phyloP scores from a whole-genome alignment of 2,888 invertebrate species.

The Yponomeuta evonymella region DNA sequence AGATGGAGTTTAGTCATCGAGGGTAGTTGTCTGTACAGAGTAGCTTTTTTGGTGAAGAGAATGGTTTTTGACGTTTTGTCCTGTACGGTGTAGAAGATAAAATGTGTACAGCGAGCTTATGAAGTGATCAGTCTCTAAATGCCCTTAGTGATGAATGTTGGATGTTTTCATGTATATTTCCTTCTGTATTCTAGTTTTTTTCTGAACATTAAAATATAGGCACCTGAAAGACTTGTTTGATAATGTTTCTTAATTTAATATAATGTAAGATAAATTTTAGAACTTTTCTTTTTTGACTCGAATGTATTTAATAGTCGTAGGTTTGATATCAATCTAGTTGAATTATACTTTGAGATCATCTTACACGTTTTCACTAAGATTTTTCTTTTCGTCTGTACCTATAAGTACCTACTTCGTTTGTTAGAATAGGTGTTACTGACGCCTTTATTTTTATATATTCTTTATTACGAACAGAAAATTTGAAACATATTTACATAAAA shows the following conservation, averaged over 20 bases:
- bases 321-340: not conserved
- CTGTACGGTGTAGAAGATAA: too few relatives aligned
- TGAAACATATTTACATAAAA: too few relatives aligned
- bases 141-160: too few relatives aligned
- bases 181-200: too few relatives aligned
- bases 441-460: not conserved
- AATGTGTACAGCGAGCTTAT: too few relatives aligned
- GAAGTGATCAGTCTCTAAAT: too few relatives aligned
- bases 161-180: too few relatives aligned
- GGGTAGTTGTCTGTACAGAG: too few relatives aligned
- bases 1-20: constrained; percentile 28
- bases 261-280: constrained; percentile 23
- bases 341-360: not conserved
- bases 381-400: not conserved
- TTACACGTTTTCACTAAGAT: not conserved
- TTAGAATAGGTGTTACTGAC: not conserved
- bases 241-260: constrained; percentile 18
- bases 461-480: too few relatives aligned
- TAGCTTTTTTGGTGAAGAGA: too few relatives aligned
- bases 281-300: not conserved
- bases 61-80: too few relatives aligned
- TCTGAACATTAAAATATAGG: constrained; percentile 31
- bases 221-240: constrained; percentile 38
- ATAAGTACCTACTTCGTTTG: not conserved
- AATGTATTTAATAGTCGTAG: constrained; percentile 3